Conservation (phyloP, 2,797 vertebrate genomes). For the Columba guinea region DNA sequence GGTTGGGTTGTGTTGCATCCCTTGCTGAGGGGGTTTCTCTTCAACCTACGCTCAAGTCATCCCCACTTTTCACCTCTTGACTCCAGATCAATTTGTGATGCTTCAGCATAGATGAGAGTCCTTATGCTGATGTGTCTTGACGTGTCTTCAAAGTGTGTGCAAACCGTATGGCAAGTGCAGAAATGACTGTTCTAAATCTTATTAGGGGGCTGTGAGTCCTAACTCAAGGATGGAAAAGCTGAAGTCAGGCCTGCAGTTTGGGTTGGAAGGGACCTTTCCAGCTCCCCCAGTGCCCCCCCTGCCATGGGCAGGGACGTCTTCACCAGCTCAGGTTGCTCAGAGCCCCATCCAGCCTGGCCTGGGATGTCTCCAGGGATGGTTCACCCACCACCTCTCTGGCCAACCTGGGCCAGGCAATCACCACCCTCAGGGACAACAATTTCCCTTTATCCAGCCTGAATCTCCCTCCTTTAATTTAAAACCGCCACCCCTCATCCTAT, state of each 20-base stretch:
- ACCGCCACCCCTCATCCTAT: too few species aligned
- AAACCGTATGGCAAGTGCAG: neutral
- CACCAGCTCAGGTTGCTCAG: too few species aligned
- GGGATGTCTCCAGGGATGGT: too few species aligned
- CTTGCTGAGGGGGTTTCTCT: neutral
- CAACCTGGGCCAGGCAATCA: too few species aligned
- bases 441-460: too few species aligned
- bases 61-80: neutral
- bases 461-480: too few species aligned
- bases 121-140: neutral
- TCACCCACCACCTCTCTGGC: too few species aligned
- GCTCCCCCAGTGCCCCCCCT: too few species aligned
- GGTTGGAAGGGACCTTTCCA: too few species aligned
- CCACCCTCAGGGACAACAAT: too few species aligned
- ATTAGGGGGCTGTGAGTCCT: neutral
- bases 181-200: neutral
- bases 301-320: too few species aligned
- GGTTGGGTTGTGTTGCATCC: neutral
- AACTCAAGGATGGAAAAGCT: neutral
- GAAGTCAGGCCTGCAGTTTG: neutral
- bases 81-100: rapidly evolving
- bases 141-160: neutral
- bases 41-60: neutral
- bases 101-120: neutral
- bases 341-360: too few species aligned